Conservation (phyloP, 2,888 invertebrate species). For the Lepidocyrtinus sp. region DNA sequence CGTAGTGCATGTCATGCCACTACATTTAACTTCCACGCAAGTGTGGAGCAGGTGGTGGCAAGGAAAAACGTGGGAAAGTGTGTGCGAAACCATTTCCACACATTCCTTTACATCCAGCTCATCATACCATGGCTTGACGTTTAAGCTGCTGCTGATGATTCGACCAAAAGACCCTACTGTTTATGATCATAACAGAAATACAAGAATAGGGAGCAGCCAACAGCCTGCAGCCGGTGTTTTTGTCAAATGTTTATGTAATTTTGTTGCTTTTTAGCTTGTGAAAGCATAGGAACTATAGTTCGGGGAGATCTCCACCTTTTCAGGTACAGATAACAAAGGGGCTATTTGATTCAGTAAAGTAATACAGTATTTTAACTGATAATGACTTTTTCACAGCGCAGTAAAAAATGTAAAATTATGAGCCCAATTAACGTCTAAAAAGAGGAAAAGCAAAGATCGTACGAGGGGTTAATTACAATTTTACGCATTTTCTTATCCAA, state of each 20-base stretch:
- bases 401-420: too few species aligned
- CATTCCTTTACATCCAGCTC: conserved; percentile 59
- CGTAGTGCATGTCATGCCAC: too few species aligned
- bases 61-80: conserved; percentile 62
- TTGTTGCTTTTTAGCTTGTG: conserved; percentile 17
- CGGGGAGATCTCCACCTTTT: not conserved
- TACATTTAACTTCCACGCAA: too few species aligned
- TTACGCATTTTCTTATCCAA: too few species aligned
- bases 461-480: too few species aligned
- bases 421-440: too few species aligned
- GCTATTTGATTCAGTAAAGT: not conserved
- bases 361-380: not conserved
- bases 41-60: conserved; percentile 66
- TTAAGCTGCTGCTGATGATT: too few species aligned
- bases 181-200: too few species aligned
- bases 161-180: too few species aligned
- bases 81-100: conserved; percentile 62
- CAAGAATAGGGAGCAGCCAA: conserved; percentile 18
- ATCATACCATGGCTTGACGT: too few species aligned
- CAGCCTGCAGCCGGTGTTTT: conserved; percentile 42
- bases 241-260: conserved; percentile 41
- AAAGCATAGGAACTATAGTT: not conserved
- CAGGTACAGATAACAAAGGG: not conserved
- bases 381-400: not conserved
- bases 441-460: too few species aligned